Evolutionary conservation across 2,113 vertebrate species (phyloP), one percentile per base, ranked within the genome.

Genomic region (Ochotona curzoniae): DNA sequence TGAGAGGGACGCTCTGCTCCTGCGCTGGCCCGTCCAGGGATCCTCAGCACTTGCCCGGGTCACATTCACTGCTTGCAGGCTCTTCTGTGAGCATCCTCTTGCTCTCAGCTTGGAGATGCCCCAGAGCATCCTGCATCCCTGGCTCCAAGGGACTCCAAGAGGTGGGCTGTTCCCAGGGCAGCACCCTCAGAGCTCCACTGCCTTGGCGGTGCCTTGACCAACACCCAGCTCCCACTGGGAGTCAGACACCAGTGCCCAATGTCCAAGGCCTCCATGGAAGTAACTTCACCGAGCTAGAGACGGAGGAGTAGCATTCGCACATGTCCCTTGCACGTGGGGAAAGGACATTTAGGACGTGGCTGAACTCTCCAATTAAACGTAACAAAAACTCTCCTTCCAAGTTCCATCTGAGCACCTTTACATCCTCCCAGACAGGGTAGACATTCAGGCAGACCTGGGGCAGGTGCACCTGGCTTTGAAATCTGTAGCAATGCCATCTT

Each of bases 171-270:
- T 15, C 57, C 20, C 30, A 35, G 12, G 4, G 74, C 1, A 49
- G 8, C 64, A 81, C 7, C 8, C 28, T 3, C 23, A 23, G 44
- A 20, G 61, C 21, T 64, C 9, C 79, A 12, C 26, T 76, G n/a
- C 18, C 11, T 17, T 1, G 6, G 13, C 1, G 8, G n/a, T 61
- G 28, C 32, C 13, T 69, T 0, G 0, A 4, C 32, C 70, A 73
- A 82, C 30, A n/a, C 38, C 7, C n/a, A 28, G 73, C 30, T 69
- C 51, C 82, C 67, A 32, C 0, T 86, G 25, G 54, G 5, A 17
- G 8, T 74, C 70, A 35, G 18, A n/a, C 2, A 18, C 51, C 71
- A 82, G 57, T 61, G 44, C n/a, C 23, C 30, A 5, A 7, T 32
- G 26, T 57, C 32, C 2, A 3, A 44, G 64, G 30, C 35, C n/a